Conservation (phyloP, 2,797 vertebrate genomes). For the Anguilla pacifica region DNA sequence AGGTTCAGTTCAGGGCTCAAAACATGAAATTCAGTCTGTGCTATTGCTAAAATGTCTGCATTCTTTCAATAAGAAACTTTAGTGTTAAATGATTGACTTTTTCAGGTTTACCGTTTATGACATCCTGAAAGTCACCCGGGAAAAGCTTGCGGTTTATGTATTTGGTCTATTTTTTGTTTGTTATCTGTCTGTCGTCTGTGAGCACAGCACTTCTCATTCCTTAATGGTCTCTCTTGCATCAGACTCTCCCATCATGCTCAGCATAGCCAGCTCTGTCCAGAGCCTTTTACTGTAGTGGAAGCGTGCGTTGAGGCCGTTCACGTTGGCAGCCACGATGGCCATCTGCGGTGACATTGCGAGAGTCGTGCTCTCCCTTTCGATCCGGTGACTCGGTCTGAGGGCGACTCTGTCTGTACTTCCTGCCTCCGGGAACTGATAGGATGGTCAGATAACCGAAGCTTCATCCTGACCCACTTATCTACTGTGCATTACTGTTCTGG, state of each 20-base stretch:
- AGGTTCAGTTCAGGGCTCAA: no score
- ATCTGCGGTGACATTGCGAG: constrained; percentile 71
- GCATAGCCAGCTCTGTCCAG: constrained; percentile 60
- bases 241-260: constrained; percentile 27
- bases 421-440: not conserved
- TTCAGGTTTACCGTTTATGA: not conserved
- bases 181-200: not conserved
- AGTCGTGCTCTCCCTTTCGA: not conserved
- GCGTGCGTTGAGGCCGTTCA: constrained; percentile 56
- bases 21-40: not conserved
- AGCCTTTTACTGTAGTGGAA: constrained; percentile 56
- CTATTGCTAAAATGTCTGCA: not conserved
- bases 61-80: not conserved
- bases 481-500: not conserved
- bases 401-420: not conserved
- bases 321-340: constrained; percentile 68
- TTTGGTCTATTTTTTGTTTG: not conserved
- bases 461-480: not conserved
- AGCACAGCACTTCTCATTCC: not conserved
- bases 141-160: not conserved
- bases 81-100: not conserved
- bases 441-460: not conserved
- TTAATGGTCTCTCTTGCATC: constrained; percentile 31
- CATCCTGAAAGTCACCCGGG: not conserved
- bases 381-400: not conserved